Conservation (phyloP, 1,140 invertebrate genomes). For the Ips typographus region DNA sequence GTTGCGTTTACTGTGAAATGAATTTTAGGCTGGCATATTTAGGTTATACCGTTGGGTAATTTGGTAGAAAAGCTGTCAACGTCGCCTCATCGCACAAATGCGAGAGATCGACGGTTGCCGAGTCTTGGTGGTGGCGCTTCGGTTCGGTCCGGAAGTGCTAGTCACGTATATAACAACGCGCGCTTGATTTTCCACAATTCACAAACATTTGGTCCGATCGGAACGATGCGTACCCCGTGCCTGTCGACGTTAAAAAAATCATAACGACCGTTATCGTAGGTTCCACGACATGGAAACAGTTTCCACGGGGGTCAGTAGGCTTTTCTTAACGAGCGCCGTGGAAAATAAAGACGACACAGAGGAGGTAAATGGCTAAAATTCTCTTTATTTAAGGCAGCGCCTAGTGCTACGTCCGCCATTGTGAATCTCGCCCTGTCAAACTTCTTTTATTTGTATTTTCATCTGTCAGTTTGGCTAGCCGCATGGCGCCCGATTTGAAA, state of each 20-base stretch:
- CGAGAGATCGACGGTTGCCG: not conserved
- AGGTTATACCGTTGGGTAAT: too few species aligned
- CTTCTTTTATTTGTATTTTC: constrained; percentile 51
- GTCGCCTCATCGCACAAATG: too few species aligned
- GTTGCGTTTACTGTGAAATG: too few species aligned
- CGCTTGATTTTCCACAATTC: constrained; percentile 48
- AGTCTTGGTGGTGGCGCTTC: constrained; percentile 2
- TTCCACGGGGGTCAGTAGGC: constrained; percentile 60
- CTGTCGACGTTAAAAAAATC: constrained; percentile 55
- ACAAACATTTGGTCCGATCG: constrained; percentile 54
- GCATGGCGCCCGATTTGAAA: constrained; percentile 48
- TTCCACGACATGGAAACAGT: constrained; percentile 59
- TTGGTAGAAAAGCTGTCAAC: too few species aligned
- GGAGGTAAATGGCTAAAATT: constrained; percentile 67
- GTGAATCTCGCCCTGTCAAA: constrained; percentile 54
- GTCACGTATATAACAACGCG: constrained; percentile 50
- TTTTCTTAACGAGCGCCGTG: constrained; percentile 66
- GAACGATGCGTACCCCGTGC: constrained; percentile 59
- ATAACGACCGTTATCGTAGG: constrained; percentile 48
- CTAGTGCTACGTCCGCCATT: constrained; percentile 61
- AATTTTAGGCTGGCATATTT: too few species aligned
- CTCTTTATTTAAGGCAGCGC: constrained; percentile 57
- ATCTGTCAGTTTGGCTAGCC: constrained; percentile 38
- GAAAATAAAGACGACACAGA: constrained; percentile 82
- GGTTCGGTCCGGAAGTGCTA: constrained; percentile 23